Conservation (phyloP, 2,797 vertebrate species). For the Tapera naevia region DNA sequence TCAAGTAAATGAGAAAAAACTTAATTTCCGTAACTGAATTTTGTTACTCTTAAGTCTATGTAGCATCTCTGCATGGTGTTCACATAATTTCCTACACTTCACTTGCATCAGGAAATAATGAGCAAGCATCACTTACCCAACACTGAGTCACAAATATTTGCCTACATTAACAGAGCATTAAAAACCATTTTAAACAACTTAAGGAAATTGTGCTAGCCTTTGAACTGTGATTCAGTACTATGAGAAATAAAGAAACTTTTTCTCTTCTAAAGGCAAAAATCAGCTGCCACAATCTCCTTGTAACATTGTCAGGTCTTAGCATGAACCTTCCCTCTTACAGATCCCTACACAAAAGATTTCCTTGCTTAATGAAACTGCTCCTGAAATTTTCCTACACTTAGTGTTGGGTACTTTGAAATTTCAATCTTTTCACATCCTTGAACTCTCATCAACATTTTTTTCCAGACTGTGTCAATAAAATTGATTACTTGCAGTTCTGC, state of each 20-base stretch:
- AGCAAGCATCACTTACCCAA: slow-evolving; percentile 63
- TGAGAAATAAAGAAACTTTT: slow-evolving; percentile 56
- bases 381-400: slow-evolving; percentile 43
- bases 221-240: slow-evolving; percentile 57
- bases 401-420: slow-evolving; percentile 63
- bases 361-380: slow-evolving; percentile 49
- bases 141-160: slow-evolving; percentile 72
- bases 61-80: slow-evolving; percentile 8
- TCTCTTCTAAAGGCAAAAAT: slow-evolving; percentile 23
- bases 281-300: background rate
- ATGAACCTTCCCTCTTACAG: background rate
- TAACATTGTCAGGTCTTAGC: background rate
- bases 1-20: slow-evolving; percentile 59
- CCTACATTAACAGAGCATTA: slow-evolving; percentile 72
- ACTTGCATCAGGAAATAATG: slow-evolving; percentile 49
- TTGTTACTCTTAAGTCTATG: slow-evolving; percentile 43
- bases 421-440: slow-evolving; percentile 72
- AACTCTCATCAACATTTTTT: slow-evolving; percentile 75
- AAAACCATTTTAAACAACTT: slow-evolving; percentile 69
- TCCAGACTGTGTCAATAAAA: slow-evolving; percentile 73
- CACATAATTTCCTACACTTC: slow-evolving; percentile 31
- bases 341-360: slow-evolving; percentile 25
- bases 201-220: slow-evolving; percentile 59
- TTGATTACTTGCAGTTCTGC: slow-evolving; percentile 73
- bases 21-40: slow-evolving; percentile 58